Evolutionary conservation across 2,888 invertebrate genomes (phyloP).

Genomic region (Ypsolopha sequella): DNA sequence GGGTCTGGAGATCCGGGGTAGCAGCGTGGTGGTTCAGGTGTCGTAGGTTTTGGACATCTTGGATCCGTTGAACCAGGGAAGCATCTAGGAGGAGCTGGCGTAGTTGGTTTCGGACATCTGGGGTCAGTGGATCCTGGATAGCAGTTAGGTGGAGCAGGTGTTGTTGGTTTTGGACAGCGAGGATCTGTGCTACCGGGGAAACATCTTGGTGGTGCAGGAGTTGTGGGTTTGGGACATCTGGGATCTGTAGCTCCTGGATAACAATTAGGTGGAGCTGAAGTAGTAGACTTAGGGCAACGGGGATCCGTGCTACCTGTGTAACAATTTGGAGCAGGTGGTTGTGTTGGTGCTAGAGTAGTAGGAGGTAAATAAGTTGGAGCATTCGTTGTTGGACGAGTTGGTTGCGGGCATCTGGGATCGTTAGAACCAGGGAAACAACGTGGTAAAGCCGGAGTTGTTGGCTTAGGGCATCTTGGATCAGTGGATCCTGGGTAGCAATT

Average conservation of each 20-base stretch:
- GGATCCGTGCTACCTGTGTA: conserved; percentile 16
- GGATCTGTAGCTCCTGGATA: conserved; percentile 25
- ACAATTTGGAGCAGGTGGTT: conserved; percentile 12
- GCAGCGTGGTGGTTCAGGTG: conserved; percentile 16
- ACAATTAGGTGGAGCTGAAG: conserved; percentile 18
- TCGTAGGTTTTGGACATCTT: conserved; percentile 19
- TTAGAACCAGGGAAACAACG: conserved; percentile 20
- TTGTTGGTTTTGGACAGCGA: conserved; percentile 23
- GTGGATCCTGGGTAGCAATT: conserved; percentile 10
- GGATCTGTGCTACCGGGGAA: conserved; percentile 23
- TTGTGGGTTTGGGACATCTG: conserved; percentile 24
- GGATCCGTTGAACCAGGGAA: conserved; percentile 30
- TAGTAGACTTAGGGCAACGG: conserved; percentile 18
- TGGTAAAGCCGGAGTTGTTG: conserved; percentile 19
- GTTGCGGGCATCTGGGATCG: conserved; percentile 33
- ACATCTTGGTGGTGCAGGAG: conserved; percentile 18
- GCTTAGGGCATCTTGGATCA: conserved; percentile 17
- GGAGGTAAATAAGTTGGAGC: conserved; percentile 16
- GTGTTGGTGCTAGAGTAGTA: conserved; percentile 22
- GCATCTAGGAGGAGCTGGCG: conserved; percentile 22
- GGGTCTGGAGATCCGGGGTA: conserved; percentile 28
- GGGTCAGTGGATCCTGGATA: conserved; percentile 15
- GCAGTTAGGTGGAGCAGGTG: conserved; percentile 18
- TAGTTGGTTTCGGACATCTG: conserved; percentile 17
- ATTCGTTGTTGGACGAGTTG: conserved; percentile 17